Evolutionary conservation across 2,888 invertebrate genomes (phyloP), one percentile per base, ranked within the genome.

Genomic region (Hirtodrosophila alboralis): DNA sequence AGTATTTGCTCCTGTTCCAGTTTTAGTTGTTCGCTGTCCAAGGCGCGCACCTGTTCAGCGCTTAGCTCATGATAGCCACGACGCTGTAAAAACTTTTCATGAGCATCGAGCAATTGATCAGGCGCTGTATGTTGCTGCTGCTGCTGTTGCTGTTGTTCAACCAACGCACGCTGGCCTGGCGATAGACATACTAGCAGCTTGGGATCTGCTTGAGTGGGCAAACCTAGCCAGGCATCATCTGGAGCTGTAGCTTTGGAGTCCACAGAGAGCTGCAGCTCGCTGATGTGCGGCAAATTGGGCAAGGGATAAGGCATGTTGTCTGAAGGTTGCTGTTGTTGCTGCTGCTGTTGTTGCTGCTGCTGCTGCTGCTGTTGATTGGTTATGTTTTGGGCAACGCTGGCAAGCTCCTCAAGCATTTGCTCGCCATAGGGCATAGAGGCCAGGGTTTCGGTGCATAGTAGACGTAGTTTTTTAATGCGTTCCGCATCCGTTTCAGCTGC

Each of bases 401-500:
- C 94, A 33, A 95, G 86, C 88, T 94, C 94, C 90, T 94, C 93
- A 60, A 95, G 89, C 68, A 95, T 92, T 81, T 93, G 93, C 14
- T 92, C 91, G 41, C 95, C 95, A 86, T 92, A 94, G 3, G 95
- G 95, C 87, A 95, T 91, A 4, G 93, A 91, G 12, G 94, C 91
- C 7, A 96, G 91, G 68, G 91, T 93, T 74, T 92, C 92, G 30
- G 95, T 91, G 87, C 95, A 95, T 27, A 95, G 89, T 73, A 94
- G 93, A 75, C 93, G 92, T 51, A 96, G 89, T 23, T 92, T 91
- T 41, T 91, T 90, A 0, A 93, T 93, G 59, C 90, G 68, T 12
- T 74, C 62, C 37, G 68, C 43, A 41, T 83, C 71, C 26, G 68
- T 14, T 13, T 36, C 65, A n/a, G 27, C 23, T 21, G 60, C 81